phyloP scores from a whole-genome alignment of 2,797 vertebrate genomes.

The Enoplosus armatus region DNA sequence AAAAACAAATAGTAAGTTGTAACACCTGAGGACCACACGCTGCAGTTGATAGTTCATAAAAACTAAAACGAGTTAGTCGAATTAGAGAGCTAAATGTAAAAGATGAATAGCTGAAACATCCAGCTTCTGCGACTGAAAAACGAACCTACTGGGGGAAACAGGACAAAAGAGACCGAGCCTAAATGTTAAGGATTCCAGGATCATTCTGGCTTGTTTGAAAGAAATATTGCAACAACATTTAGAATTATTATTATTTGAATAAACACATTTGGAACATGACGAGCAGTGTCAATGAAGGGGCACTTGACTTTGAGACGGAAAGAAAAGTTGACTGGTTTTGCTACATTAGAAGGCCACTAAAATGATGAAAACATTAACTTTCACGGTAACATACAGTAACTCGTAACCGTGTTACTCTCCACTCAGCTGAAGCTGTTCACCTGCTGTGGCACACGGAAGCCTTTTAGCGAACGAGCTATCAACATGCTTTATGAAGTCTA shows the following conservation, averaged over 20 bases:
- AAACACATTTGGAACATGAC: neutral
- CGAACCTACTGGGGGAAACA: too few species aligned
- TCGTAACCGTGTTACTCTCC: neutral
- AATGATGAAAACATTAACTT: neutral
- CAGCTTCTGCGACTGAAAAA: neutral
- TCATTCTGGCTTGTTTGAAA: neutral
- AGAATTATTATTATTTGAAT: too few species aligned
- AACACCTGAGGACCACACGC: neutral
- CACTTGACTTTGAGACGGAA: too few species aligned
- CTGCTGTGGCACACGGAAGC: neutral
- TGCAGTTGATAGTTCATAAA: neutral
- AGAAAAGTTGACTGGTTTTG: too few species aligned
- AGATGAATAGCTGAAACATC: neutral
- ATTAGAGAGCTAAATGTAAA: neutral
- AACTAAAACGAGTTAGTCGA: neutral
- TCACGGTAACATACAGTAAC: neutral
- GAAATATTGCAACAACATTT: neutral
- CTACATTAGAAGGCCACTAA: neutral
- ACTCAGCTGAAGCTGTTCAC: neutral
- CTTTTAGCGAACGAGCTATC: conserved; percentile 22
- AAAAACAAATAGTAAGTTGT: neutral
- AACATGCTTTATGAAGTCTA: conserved; percentile 14
- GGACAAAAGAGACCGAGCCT: too few species aligned
- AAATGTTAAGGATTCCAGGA: neutral
- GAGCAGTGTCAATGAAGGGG: neutral